Conservation (phyloP, 2,113 vertebrate genomes). For the Ammodytes dubius region DNA sequence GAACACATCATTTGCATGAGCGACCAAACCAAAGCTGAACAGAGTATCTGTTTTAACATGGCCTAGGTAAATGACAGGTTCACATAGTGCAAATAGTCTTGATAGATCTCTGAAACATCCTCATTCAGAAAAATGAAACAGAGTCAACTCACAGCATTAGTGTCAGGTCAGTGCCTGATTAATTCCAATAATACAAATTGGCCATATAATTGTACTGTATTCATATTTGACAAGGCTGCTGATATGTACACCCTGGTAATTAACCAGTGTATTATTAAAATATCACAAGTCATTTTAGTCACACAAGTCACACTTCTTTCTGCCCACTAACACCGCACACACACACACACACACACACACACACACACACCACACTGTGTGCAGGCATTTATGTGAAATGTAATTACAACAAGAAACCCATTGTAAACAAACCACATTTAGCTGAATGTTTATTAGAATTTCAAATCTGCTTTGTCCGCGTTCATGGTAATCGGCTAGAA, state of each 20-base stretch:
- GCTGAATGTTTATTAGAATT: conserved; percentile 40
- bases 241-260: conserved; percentile 27
- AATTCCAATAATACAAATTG: conserved; percentile 32
- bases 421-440: conserved; percentile 52
- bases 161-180: conserved; percentile 34
- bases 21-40: conserved; percentile 11
- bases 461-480: conserved; percentile 50
- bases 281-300: conserved; percentile 23
- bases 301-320: not conserved
- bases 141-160: conserved; percentile 24
- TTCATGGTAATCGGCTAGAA: conserved; percentile 48
- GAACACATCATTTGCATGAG: conserved; percentile 16
- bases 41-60: conserved; percentile 1
- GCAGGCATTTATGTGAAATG: conserved; percentile 1
- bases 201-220: conserved; percentile 16
- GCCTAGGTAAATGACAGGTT: conserved; percentile 3
- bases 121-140: conserved; percentile 22
- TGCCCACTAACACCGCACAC: too few relatives aligned
- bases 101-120: conserved; percentile 8
- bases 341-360: not conserved
- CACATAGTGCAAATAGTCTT: not conserved
- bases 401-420: conserved; percentile 23
- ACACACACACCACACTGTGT: not conserved
- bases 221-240: conserved; percentile 32
- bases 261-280: conserved; percentile 5